Evolutionary conservation across 2,888 invertebrate genomes (phyloP).

Genomic region (Dorcus hopei): DNA sequence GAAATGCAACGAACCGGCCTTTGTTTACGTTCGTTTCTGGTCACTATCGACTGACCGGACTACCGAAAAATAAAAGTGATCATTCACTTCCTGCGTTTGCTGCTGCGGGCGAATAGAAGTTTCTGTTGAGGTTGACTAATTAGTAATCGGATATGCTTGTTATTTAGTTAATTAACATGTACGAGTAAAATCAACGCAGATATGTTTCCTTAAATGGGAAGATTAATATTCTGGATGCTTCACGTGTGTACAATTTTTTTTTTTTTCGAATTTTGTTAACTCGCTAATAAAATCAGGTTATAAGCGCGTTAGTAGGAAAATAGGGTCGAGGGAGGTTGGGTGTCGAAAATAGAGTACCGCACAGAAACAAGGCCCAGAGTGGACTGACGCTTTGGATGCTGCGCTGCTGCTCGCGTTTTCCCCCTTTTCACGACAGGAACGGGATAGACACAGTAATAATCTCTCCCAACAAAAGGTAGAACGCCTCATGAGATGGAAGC

Average conservation of each 20-base stretch:
- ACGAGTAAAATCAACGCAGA: too few species aligned
- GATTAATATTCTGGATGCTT: too few species aligned
- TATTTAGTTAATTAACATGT: too few species aligned
- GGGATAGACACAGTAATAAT: neutral
- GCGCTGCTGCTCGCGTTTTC: slow-evolving; percentile 9
- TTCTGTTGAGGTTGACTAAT: too few species aligned
- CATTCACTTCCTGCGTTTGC: neutral
- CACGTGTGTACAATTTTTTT: too few species aligned
- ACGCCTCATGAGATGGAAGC: neutral
- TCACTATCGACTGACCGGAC: neutral
- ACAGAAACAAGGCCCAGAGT: slow-evolving; percentile 43
- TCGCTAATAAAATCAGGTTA: slow-evolving; percentile 18
- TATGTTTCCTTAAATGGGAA: too few species aligned
- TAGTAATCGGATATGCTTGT: too few species aligned
- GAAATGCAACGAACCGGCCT: neutral
- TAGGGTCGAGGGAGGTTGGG: slow-evolving; percentile 42
- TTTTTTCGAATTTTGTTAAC: neutral
- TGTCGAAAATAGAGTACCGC: slow-evolving; percentile 38
- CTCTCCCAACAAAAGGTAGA: neutral
- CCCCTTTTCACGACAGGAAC: neutral
- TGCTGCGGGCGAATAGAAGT: too few species aligned
- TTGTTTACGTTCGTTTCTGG: neutral
- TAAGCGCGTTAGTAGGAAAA: slow-evolving; percentile 26
- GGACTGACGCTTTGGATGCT: slow-evolving; percentile 33
- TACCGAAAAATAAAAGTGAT: neutral